Conservation (phyloP, 2,888 invertebrate species). For the Glyphotaelius pellucidus region DNA sequence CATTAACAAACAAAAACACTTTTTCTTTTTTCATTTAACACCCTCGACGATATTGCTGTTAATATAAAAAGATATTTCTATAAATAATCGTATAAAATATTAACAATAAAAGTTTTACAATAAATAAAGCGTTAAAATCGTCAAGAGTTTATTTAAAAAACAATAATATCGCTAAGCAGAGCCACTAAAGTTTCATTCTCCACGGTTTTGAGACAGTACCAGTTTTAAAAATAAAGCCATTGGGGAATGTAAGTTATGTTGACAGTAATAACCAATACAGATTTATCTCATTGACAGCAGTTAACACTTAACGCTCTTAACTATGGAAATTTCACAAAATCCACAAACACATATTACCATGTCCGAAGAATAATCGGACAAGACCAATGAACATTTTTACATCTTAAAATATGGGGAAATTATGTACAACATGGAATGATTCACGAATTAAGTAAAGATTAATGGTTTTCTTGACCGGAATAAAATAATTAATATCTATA, state of each 20-base stretch:
- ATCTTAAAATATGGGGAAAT: not conserved
- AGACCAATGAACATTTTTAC: not conserved
- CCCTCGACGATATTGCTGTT: too few relatives aligned
- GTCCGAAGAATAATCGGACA: not conserved
- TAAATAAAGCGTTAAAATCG: too few relatives aligned
- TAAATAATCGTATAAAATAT: too few relatives aligned
- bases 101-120: too few relatives aligned
- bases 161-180: not conserved
- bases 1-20: too few relatives aligned
- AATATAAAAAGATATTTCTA: too few relatives aligned
- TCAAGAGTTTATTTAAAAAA: too few relatives aligned
- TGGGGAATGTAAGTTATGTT: not conserved
- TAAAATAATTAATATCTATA: not conserved
- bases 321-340: not conserved
- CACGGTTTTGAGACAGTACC: not conserved
- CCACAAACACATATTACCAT: not conserved
- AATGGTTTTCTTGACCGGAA: not conserved
- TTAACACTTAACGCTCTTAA: not conserved
- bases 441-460: not conserved
- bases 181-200: not conserved
- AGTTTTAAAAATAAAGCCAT: not conserved
- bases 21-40: too few relatives aligned
- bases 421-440: not conserved
- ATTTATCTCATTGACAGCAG: not conserved
- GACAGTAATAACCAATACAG: not conserved